These are phyloP conservation scores for Drosophila sp. DNA, from an alignment of 1,140 invertebrate species.

Conservation along the genomic window DNA sequence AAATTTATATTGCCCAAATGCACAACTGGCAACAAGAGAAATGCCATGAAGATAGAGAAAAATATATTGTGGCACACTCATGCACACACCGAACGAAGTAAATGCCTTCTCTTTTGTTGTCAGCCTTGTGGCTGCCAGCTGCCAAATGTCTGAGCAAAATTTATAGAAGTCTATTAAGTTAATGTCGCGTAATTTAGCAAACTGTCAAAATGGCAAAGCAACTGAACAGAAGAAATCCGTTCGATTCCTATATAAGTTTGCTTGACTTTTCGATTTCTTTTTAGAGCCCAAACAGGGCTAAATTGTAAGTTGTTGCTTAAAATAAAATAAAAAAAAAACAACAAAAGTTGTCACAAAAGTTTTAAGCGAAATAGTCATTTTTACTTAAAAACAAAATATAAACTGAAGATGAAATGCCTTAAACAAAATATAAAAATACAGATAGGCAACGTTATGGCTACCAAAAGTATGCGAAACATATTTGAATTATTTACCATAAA, in stretches of 20 bases:
- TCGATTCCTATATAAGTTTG: slow-evolving; percentile 55
- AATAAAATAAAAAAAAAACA: slow-evolving; percentile 5
- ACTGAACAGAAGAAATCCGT: slow-evolving; percentile 67
- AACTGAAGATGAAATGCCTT: slow-evolving; percentile 26
- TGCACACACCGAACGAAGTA: slow-evolving; percentile 29
- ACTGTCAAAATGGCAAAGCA: slow-evolving; percentile 74
- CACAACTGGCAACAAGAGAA: slow-evolving; percentile 14
- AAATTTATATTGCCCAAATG: slow-evolving; percentile 35
- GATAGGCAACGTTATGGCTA: slow-evolving; percentile 9
- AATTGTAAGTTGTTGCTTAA: slow-evolving; percentile 16
- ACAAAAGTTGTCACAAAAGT: slow-evolving; percentile 5
- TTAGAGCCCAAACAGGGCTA: slow-evolving; percentile 19
- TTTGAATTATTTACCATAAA: slow-evolving; percentile 73
- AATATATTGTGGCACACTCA: slow-evolving; percentile 45
- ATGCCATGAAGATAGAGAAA: slow-evolving; percentile 28
- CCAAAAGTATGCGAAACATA: slow-evolving; percentile 56
- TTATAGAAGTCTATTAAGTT: slow-evolving; percentile 78
- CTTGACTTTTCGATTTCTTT: slow-evolving; percentile 32
- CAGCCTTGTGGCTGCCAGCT: slow-evolving; percentile 70
- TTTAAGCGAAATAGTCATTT: background rate
- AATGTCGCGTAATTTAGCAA: slow-evolving; percentile 80
- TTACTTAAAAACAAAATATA: slow-evolving; percentile 9
- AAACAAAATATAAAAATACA: slow-evolving; percentile 34
- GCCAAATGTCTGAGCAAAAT: slow-evolving; percentile 71
- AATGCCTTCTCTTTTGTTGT: slow-evolving; percentile 37